phyloP scores from a whole-genome alignment of 2,888 invertebrate genomes.

The Amphipyra tragopoginis region DNA sequence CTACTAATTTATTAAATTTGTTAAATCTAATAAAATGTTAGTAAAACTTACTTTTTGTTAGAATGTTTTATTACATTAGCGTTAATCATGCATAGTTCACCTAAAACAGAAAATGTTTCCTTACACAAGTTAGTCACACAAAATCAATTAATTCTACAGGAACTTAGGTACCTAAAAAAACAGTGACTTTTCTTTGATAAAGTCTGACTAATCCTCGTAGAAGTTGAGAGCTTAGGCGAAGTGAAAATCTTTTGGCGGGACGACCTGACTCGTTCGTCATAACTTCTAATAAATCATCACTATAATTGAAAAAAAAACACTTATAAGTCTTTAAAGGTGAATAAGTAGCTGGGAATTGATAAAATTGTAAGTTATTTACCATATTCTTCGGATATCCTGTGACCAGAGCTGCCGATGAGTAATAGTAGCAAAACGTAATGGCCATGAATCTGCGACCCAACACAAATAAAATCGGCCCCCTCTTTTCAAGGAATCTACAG shows the following conservation, averaged over 20 bases:
- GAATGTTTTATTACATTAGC: conserved; percentile 75
- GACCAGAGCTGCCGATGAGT: conserved; percentile 80
- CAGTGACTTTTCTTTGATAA: conserved; percentile 78
- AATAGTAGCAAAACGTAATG: conserved; percentile 78
- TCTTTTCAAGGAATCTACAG: conserved; percentile 76
- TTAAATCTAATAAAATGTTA: not conserved
- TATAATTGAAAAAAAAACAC: conserved; percentile 50
- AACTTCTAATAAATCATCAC: conserved; percentile 79
- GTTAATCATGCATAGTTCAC: conserved; percentile 81
- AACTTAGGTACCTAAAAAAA: conserved; percentile 76
- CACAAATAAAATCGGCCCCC: conserved; percentile 85
- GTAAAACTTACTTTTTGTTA: conserved; percentile 78
- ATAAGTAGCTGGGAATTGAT: not conserved
- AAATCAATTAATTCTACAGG: not conserved
- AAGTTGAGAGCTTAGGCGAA: conserved; percentile 82
- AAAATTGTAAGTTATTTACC: conserved; percentile 64
- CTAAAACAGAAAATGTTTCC: conserved; percentile 63
- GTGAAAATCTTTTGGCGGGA: conserved; percentile 78
- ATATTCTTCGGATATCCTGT: conserved; percentile 80
- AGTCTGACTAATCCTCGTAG: conserved; percentile 80
- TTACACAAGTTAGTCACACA: not conserved
- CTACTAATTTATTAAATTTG: not conserved
- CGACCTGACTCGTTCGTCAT: conserved; percentile 81
- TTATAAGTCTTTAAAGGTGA: not conserved
- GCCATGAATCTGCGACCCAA: conserved; percentile 87